phyloP scores from a whole-genome alignment of 2,888 invertebrate genomes.

The Aplocera efformata region DNA sequence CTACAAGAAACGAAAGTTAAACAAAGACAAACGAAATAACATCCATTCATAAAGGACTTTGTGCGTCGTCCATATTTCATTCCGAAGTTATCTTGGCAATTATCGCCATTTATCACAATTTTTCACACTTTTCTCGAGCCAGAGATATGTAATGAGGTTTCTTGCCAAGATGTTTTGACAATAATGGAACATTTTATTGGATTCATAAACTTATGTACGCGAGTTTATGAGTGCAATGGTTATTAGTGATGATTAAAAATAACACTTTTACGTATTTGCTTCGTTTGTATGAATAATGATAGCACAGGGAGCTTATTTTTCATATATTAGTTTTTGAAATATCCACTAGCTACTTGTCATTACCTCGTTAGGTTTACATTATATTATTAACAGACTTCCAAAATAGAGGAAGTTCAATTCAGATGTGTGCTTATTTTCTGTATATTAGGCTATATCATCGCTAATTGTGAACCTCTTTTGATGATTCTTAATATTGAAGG shows the following conservation, averaged over 20 bases:
- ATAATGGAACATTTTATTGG: conserved; percentile 49
- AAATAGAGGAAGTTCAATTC: too few species aligned
- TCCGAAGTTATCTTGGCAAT: conserved; percentile 23
- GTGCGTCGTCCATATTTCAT: conserved; percentile 27
- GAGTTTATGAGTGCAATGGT: conserved; percentile 21
- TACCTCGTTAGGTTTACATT: too few species aligned
- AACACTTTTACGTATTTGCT: conserved; percentile 7
- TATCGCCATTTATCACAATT: conserved; percentile 27
- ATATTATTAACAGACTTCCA: too few species aligned
- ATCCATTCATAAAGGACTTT: conserved; percentile 4
- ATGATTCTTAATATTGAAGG: too few species aligned
- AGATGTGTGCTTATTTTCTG: too few species aligned
- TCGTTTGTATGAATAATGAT: conserved; percentile 6
- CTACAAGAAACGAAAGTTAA: not conserved
- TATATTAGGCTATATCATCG: too few species aligned
- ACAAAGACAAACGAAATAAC: conserved; percentile 2
- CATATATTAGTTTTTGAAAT: not conserved
- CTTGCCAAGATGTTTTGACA: conserved; percentile 51
- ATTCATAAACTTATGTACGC: conserved; percentile 40
- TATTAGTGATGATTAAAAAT: conserved; percentile 22
- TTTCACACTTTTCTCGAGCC: conserved; percentile 26
- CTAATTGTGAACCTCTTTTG: too few species aligned
- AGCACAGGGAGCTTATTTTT: not conserved
- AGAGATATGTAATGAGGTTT: conserved; percentile 28
- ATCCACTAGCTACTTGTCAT: too few species aligned